These are phyloP conservation scores for Parnassius smintheus DNA, from an alignment of 2,888 invertebrate species.

Conservation along the genomic window DNA sequence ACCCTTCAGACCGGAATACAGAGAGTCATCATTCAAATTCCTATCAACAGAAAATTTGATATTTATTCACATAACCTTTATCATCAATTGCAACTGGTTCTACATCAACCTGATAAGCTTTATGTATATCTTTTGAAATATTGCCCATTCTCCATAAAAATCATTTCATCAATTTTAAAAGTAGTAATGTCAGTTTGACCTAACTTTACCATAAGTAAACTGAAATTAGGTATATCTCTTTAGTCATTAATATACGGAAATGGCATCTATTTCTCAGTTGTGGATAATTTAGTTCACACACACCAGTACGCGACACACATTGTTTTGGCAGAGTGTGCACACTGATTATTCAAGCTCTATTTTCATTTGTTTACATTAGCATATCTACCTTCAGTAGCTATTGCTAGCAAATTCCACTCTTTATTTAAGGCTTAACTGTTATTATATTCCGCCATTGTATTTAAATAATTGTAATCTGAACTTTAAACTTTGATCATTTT, in stretches of 20 bases:
- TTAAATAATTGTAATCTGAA: no score
- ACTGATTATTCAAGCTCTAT: constrained; percentile 63
- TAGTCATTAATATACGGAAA: constrained; percentile 10
- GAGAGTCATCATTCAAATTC: no score
- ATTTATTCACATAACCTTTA: no score
- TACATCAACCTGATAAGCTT: no score
- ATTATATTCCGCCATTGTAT: not conserved
- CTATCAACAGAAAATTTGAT: no score
- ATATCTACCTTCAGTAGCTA: constrained; percentile 49
- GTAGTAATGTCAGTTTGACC: not conserved
- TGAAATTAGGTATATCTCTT: not conserved
- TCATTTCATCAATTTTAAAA: no score
- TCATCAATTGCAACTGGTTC: no score
- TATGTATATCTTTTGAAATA: no score
- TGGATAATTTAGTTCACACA: constrained; percentile 23
- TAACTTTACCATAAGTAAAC: not conserved
- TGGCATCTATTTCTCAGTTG: constrained; percentile 12
- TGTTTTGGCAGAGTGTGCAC: constrained; percentile 58
- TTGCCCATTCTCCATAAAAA: no score
- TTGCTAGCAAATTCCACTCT: constrained; percentile 45
- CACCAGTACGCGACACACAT: constrained; percentile 49
- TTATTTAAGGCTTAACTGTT: constrained; percentile 3
- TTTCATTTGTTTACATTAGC: constrained; percentile 64
- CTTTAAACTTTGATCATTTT: no score
- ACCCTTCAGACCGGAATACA: no score